These are phyloP conservation scores for Nymphalis urticae DNA, from an alignment of 2,888 invertebrate genomes.

Conservation along the genomic window DNA sequence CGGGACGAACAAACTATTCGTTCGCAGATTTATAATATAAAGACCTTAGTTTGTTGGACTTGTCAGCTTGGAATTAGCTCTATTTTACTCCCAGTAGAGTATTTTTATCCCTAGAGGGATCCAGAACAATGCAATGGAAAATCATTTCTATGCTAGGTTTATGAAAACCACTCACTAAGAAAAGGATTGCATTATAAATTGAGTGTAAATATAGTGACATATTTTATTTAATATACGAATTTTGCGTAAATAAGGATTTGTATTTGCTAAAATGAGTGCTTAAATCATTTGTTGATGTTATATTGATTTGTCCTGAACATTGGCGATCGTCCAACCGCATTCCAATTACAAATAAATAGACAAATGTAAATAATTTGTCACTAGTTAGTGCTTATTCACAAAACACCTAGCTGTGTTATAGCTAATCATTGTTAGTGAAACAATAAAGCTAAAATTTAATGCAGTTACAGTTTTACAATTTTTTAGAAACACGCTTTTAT, in stretches of 20 bases:
- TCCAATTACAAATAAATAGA: slow-evolving; percentile 19
- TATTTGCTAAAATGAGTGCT: slow-evolving; percentile 10
- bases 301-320: slow-evolving; percentile 22
- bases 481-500: too few species aligned
- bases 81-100: too few species aligned
- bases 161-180: too few species aligned
- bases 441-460: not conserved
- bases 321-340: slow-evolving; percentile 16
- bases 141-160: too few species aligned
- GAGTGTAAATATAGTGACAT: too few species aligned
- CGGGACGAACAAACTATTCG: too few species aligned
- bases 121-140: too few species aligned
- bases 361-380: slow-evolving; percentile 13
- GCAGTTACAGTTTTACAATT: not conserved
- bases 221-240: not conserved
- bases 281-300: slow-evolving; percentile 13
- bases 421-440: not conserved
- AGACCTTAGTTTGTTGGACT: too few species aligned
- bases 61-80: too few species aligned
- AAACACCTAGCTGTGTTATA: not conserved
- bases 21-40: too few species aligned
- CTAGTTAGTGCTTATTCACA: not conserved
- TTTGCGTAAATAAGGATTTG: slow-evolving; percentile 3
- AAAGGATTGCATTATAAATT: too few species aligned
- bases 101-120: too few species aligned